Base-by-base conservation (phyloP, 2,797 vertebrate genomes). In the Microctenopoma steveboyesi region DNA sequence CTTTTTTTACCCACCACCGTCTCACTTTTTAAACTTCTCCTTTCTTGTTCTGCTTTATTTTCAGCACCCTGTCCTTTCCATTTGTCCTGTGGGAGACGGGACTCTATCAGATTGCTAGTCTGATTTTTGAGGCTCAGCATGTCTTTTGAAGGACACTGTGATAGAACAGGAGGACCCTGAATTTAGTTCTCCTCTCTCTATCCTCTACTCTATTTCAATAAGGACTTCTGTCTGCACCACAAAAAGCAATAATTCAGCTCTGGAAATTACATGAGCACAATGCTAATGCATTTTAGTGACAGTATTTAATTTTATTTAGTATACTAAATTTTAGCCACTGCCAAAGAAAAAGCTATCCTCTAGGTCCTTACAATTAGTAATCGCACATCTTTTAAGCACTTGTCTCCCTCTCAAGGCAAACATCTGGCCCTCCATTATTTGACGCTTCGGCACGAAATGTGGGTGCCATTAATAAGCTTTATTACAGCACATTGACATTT, bases 401-500 rank as follows among this genome's bases (percentile, higher is more conserved):
- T 9, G 27, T 69, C 66, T 69, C 12, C 65, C 60, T 25, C 65
- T 42, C 46, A 15, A 67, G 63, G 54, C 69, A 74, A 79, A 74
- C 87, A 85, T 85, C 85, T 85, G 82, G 72, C 64, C 56, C 28
- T 62, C 59, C 57, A 78, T 83, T 75, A 58, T 73, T 70, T 74
- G 37, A 83, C 3, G 71, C 82, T 62, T 22, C 12, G 3, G 22
- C 64, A 56, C 68, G 11, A 81, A 86, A 82, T 61, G n/a, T 51
- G 46, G 51, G 55, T 18, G 0, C 74, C 71, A 69, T 89, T 87
- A 84, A 85, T 84, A 82, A 71, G 78, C 64, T 88, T 86, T 82
- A 87, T 86, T 81, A 78, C 74, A 69, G 77, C 83, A 69, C 82
- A 81, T 70, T 88, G 90, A 76, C 89, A 90, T 92, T 92, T 92